Evolutionary conservation across 2,797 vertebrate species (phyloP), one percentile per base, ranked within the genome.

Genomic region (Meriones psammophilus): DNA sequence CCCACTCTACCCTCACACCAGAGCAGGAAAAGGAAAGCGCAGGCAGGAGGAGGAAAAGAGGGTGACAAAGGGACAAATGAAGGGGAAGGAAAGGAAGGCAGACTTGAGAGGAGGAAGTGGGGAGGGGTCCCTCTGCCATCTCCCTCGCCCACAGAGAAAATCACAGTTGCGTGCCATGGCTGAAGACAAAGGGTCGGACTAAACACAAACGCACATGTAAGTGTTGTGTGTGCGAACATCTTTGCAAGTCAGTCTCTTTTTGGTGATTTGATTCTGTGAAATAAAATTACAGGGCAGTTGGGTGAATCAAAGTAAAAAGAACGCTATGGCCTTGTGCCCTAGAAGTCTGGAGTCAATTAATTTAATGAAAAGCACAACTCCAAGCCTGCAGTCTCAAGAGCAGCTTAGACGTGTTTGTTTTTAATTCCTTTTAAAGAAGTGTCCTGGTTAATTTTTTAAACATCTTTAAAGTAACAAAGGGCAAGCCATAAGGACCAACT

Each of bases 281-380:
- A 56, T 74, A 92, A 92, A 94, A 92, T 73, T 60, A 36, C 9
- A 92, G 60, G 68, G 81, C 56, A 36, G 8, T 56, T 80, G 66
- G 79, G 9, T 80, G 81, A 91, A 46, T 74, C 30, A 36, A 88
- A 83, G 83, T 64, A 71, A 84, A 92, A 94, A 85, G 68, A 83
- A 96, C 88, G 95, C 89, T 15, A 88, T 0, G 0, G 68, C 71
- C 33, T 78, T 94, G 62, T 56, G 4, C 39, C 94, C 79, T 58
- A 24, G 20, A 89, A 80, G 58, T 96, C 94, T 97, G 96, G 93
- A 87, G 17, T 42, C 42, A 96, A 97, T 84, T 80, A 96, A 97
- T 68, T 84, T 92, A 93, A 96, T 68, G 39, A 18, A 93, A 94
- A 96, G 64, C 97, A 96, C 30, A 64, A 91, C 94, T 9, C 58